Percentiles rank a stretch among this genome's conserved stretches.
Conservation (phyloP, 1,140 invertebrate species). For the Sycophila sp. region DNA sequence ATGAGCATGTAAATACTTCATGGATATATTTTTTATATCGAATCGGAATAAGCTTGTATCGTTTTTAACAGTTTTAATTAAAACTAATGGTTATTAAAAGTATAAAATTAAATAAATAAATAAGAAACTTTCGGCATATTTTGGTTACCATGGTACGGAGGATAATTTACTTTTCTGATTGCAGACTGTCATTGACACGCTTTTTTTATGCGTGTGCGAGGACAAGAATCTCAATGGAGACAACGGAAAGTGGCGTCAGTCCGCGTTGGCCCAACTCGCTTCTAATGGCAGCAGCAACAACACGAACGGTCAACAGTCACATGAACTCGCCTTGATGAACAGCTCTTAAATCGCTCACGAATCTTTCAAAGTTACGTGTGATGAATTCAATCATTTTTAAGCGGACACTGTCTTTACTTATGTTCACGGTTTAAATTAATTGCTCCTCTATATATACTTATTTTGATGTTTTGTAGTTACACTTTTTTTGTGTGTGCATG, state of each 20-base stretch:
- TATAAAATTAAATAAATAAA: background rate
- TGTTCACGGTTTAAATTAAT: no score
- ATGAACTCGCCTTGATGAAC: conserved; percentile 61
- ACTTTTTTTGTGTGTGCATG: no score
- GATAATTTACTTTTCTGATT: conserved; percentile 45
- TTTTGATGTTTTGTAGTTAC: no score
- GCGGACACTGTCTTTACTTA: no score
- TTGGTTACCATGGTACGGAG: no score
- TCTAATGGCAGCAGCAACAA: conserved; percentile 51
- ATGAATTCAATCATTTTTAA: no score
- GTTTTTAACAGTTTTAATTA: no score
- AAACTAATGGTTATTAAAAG: no score
- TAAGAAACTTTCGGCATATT: background rate
- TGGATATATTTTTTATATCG: conserved; percentile 17
- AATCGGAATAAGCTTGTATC: no score
- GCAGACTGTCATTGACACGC: conserved; percentile 93
- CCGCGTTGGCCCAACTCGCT: conserved; percentile 70
- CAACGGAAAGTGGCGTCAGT: conserved; percentile 73
- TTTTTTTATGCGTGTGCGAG: conserved; percentile 95
- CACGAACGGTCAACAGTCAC: conserved; percentile 60
- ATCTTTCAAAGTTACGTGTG: no score
- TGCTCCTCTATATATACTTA: no score
- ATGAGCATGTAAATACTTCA: background rate
- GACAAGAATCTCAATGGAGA: conserved; percentile 74
- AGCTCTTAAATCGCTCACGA: no score